Conservation (phyloP, 2,797 vertebrate species). For the Alcedo quadribrachys region DNA sequence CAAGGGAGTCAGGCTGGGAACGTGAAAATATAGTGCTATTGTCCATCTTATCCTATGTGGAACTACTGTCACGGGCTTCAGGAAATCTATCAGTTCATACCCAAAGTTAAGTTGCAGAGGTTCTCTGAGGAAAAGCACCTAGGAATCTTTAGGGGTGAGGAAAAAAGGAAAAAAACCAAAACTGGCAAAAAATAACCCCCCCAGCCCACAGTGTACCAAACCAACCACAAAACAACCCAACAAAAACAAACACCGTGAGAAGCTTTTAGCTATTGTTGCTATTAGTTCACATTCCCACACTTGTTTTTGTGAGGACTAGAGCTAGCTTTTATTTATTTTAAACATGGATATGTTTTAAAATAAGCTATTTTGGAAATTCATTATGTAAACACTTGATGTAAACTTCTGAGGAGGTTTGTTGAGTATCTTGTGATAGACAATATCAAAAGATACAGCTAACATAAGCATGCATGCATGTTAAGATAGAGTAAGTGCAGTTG, state of each 20-base stretch:
- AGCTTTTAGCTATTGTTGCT: neutral
- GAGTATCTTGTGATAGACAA: neutral
- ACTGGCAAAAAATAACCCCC: too few relatives aligned
- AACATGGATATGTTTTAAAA: neutral
- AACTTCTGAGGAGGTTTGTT: neutral
- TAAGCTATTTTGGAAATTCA: neutral
- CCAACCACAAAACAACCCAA: neutral
- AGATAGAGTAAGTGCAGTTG: neutral
- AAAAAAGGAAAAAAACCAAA: rapidly evolving
- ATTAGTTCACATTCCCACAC: neutral
- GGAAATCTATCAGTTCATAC: neutral
- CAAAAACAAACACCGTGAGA: neutral
- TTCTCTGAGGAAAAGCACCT: neutral
- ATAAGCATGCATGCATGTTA: neutral
- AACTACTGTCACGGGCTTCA: neutral
- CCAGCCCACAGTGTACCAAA: neutral
- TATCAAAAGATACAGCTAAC: neutral
- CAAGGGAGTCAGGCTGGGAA: neutral
- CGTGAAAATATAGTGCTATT: neutral
- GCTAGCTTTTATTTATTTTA: neutral
- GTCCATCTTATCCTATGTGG: neutral
- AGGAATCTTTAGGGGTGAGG: neutral
- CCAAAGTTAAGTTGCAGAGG: neutral
- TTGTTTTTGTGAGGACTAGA: neutral
- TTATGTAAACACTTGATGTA: neutral